Evolutionary conservation across 2,113 vertebrate species (phyloP), one percentile per base, ranked within the genome.

Genomic region (Scolopax mira): DNA sequence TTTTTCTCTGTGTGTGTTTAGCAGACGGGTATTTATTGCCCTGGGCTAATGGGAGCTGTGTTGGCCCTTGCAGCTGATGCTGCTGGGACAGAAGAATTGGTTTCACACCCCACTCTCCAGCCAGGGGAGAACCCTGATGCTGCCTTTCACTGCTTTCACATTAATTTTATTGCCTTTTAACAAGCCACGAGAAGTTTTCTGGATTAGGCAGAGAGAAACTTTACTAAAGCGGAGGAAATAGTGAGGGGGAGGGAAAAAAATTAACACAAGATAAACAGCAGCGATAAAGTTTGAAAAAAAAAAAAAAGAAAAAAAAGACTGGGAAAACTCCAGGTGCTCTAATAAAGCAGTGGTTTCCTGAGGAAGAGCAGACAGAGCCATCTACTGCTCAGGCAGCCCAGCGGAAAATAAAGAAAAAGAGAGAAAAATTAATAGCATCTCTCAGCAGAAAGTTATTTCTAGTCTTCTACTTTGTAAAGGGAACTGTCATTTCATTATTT

Each of bases 401-500:
- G 9, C 1, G 8, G 52, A 11, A 55, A 33, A 42, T 42, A 42
- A 46, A 46, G 13, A 9, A 15, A 52, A 27, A 35, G 12, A 49
- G 37, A 82, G 42, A 83, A 66, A 90, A 94, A 91, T 92, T 90
- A 95, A 94, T 79, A 94, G 84, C 94, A 91, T 92, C 73, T 91
- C 84, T 95, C 95, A 95, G 95, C 89, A 92, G 80, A 95, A 95
- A 96, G 94, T 96, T 96, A 97, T 96, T 97, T 96, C 96, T 79
- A 92, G 95, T 77, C 80, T 75, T 52, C 66, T 79, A 44, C 94
- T 96, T 85, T 93, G 95, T 89, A 89, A 95, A 89, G 58, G 70
- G 93, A 97, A 75, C 94, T 97, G 94, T 94, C 95, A 94, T 60
- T 90, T 71, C 93, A 91, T 83, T 96, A 79, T 94, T 92, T 91